These are phyloP conservation scores for Chymomyza fuscimana DNA, from an alignment of 2,888 invertebrate species.

Conservation along the genomic window DNA sequence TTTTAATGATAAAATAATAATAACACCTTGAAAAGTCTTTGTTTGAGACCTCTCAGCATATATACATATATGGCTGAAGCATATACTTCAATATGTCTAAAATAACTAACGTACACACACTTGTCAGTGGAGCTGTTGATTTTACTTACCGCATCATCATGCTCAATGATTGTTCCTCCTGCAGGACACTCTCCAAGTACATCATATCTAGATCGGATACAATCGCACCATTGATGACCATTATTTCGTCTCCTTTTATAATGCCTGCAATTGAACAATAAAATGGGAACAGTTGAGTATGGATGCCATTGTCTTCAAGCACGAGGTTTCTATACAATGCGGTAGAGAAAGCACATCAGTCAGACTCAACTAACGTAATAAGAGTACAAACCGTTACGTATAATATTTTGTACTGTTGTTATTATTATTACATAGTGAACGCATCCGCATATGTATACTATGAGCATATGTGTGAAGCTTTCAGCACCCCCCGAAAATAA, in stretches of 20 bases:
- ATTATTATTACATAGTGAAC: not conserved
- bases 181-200: conserved; percentile 97
- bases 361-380: conserved; percentile 22
- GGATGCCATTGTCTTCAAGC: not conserved
- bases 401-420: conserved; percentile 23
- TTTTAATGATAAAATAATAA: no score
- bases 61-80: no score
- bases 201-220: conserved; percentile 99
- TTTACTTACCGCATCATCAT: conserved; percentile 93
- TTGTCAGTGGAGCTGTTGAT: not conserved
- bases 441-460: not conserved
- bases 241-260: conserved; percentile 98
- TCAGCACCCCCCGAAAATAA: not conserved
- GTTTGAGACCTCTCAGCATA: no score
- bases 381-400: conserved; percentile 6
- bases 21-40: no score
- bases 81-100: no score
- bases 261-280: conserved; percentile 85
- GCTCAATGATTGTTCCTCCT: conserved; percentile 95
- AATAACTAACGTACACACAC: not conserved
- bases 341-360: conserved; percentile 16
- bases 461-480: not conserved
- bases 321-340: conserved; percentile 11
- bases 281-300: conserved; percentile 1
- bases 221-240: conserved; percentile 99